Evolutionary conservation across 2,888 invertebrate genomes (phyloP), one percentile per base, ranked within the genome.

Genomic region (Physocephala rufipes): DNA sequence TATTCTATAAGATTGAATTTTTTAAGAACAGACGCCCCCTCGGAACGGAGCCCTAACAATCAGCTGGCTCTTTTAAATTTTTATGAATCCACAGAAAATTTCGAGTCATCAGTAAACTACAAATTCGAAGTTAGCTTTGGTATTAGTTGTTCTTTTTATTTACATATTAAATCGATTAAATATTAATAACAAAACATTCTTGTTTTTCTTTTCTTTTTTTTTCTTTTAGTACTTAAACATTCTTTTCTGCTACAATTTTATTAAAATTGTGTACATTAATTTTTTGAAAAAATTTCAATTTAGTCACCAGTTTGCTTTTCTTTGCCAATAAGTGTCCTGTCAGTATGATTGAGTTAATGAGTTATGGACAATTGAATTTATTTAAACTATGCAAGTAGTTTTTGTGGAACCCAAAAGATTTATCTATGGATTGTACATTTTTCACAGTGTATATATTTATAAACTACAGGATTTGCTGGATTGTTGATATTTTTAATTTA

Each of bases 91-190:
- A n/a, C n/a, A n/a, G n/a, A n/a, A n/a, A n/a, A n/a, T n/a, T 53
- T 53, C 24, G 21, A 21, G 49, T 12, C 19, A 21, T 53, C 12
- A 53, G 21, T 36, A 7, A 53, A 53, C 49, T 49, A 4, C n/a
- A 16, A 2, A 53, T 55, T 21, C 21, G 1, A 21, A 0, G n/a
- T 19, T 66, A 15, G 49, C 7, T 47, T 45, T 67, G 43, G 47
- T 47, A 21, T 67, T 59, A 67, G 67, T 61, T 58, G 9, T 45
- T 49, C 47, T 26, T 49, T 68, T 68, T 68, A 68, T 68, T 68
- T 68, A 62, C 68, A 68, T 62, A 68, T 51, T 68, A 51, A 68
- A 59, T 62, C 61, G 68, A 21, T 68, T 68, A 68, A 62, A 68
- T 49, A 45, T 30, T 66, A n/a, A 51, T 62, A 68, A 68, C 68